Conservation (phyloP, 2,113 vertebrate genomes). For the Turdus rufiventris region DNA sequence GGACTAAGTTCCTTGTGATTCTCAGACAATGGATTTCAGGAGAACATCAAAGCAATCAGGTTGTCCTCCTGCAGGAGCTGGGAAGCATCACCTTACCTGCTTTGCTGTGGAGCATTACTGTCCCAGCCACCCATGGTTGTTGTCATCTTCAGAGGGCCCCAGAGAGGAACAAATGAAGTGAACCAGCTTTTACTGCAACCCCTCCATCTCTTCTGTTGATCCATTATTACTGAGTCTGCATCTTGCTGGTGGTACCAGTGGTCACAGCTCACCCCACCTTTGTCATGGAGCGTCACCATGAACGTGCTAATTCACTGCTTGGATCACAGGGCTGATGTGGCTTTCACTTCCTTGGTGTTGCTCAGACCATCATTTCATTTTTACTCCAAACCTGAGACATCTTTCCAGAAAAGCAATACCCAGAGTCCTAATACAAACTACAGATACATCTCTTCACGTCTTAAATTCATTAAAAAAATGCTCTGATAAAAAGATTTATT, state of each 20-base stretch:
- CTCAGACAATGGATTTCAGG: not conserved
- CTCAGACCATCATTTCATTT: not conserved
- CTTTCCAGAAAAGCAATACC: not conserved
- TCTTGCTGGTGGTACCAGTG: not conserved
- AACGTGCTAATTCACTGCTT: not conserved
- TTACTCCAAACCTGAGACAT: not conserved
- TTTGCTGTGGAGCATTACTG: not conserved
- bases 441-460: not conserved
- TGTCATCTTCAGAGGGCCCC: not conserved
- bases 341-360: not conserved
- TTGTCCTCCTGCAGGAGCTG: not conserved
- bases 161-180: not conserved
- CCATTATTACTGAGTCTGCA: not conserved
- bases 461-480: not conserved
- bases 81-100: not conserved
- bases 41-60: not conserved
- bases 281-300: fast-evolving
- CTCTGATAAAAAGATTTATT: not conserved
- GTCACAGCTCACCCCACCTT: not conserved
- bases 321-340: fast-evolving
- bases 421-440: not conserved
- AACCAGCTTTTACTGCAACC: not conserved
- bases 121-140: not conserved
- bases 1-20: not conserved
- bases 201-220: not conserved